phyloP scores from a whole-genome alignment of 2,888 invertebrate species.

The Strigamia crassipes region DNA sequence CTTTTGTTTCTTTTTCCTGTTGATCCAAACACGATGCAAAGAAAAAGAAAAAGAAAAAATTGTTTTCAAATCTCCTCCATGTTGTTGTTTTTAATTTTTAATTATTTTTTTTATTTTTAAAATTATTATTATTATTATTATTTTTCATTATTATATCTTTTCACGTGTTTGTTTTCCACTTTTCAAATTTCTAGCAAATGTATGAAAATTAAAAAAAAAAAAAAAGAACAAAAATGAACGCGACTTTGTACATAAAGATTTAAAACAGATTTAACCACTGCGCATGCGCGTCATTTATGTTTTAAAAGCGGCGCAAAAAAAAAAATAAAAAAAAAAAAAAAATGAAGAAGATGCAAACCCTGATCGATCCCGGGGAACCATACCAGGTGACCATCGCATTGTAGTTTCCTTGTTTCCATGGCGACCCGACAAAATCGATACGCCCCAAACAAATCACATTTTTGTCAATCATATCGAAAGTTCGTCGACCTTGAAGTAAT shows the following conservation, averaged over 20 bases:
- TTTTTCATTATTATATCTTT: background rate
- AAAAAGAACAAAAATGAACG: background rate
- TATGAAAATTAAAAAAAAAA: slow-evolving; percentile 23
- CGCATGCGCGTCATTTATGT: slow-evolving; percentile 25
- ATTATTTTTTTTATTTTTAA: background rate
- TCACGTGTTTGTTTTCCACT: slow-evolving; percentile 17
- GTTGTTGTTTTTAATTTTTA: background rate
- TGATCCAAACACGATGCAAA: background rate
- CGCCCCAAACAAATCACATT: slow-evolving; percentile 28
- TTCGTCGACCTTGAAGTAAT: slow-evolving; percentile 27
- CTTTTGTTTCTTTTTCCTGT: slow-evolving; percentile 1
- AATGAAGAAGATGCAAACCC: slow-evolving; percentile 9
- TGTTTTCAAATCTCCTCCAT: slow-evolving; percentile 22
- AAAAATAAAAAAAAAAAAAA: background rate
- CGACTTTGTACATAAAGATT: no score
- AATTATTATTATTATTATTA: background rate
- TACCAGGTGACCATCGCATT: slow-evolving; percentile 22
- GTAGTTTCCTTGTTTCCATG: background rate
- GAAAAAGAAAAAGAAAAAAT: background rate
- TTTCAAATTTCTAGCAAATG: slow-evolving; percentile 38
- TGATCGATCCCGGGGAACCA: slow-evolving; percentile 2
- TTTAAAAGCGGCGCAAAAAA: slow-evolving; percentile 23
- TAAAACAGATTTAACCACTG: no score
- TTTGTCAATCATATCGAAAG: slow-evolving; percentile 17
- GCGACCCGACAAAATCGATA: slow-evolving; percentile 9